These are phyloP conservation scores for Troides helena DNA, from an alignment of 2,888 invertebrate genomes.

Conservation along the genomic window DNA sequence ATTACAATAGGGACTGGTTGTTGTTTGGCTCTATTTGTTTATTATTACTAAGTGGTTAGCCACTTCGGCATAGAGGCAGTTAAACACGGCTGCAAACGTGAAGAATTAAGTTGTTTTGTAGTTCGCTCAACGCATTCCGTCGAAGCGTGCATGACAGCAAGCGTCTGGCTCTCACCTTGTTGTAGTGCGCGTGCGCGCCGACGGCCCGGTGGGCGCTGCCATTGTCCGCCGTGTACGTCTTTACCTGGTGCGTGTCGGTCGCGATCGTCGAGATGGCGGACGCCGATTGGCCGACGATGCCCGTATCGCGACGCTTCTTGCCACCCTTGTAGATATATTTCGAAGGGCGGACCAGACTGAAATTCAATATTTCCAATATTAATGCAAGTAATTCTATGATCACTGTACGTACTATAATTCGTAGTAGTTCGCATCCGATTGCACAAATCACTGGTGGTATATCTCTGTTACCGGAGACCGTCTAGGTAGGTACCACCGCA, in stretches of 20 bases:
- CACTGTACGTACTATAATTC: no score
- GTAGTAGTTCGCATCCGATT: no score
- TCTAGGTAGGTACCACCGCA: no score
- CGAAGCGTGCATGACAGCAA: constrained; percentile 37
- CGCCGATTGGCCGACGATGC: constrained; percentile 54
- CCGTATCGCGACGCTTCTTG: constrained; percentile 71
- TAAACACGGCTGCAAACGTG: no score
- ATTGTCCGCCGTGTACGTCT: constrained; percentile 96
- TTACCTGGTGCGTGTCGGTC: constrained; percentile 90
- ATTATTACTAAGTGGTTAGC: no score
- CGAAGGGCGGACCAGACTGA: constrained; percentile 72
- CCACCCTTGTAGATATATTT: constrained; percentile 73
- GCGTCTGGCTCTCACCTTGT: constrained; percentile 89
- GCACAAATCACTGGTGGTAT: no score
- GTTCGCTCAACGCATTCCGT: constrained; percentile 9
- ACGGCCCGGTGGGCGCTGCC: constrained; percentile 88
- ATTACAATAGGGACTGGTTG: no score
- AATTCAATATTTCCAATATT: constrained; percentile 12
- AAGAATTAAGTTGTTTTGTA: no score
- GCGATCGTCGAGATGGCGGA: constrained; percentile 79
- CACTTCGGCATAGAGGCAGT: no score
- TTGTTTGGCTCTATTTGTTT: no score
- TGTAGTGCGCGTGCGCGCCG: constrained; percentile 93
- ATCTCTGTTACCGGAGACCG: no score
- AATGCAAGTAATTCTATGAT: no score